Evolutionary conservation across 2,113 vertebrate species (phyloP).

Genomic region (Athene noctua): DNA sequence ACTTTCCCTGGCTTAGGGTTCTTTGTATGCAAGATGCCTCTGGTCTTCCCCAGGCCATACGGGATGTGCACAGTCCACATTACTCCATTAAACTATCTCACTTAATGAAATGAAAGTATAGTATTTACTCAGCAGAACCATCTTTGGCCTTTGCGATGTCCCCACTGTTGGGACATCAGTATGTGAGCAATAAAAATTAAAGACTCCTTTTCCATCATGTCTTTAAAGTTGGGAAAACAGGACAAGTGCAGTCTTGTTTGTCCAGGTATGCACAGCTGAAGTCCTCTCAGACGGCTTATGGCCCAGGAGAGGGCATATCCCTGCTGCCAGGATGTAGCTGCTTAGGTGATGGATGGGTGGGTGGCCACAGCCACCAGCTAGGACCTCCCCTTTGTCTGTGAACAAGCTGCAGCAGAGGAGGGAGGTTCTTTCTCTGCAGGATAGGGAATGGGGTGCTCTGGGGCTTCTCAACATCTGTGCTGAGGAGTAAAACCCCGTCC

Average conservation of each 20-base stretch:
- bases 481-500: not conserved
- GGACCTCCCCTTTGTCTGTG: not conserved
- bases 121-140: not conserved
- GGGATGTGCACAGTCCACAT: not conserved
- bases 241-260: not conserved
- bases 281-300: not conserved
- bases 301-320: not conserved
- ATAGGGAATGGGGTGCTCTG: not conserved
- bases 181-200: not conserved
- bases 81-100: not conserved
- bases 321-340: not conserved
- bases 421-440: not conserved
- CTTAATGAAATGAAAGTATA: not conserved
- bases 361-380: not conserved
- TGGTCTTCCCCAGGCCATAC: not conserved
- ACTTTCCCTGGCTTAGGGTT: not conserved
- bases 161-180: not conserved
- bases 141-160: not conserved
- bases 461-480: not conserved
- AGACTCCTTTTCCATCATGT: not conserved
- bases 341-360: not conserved
- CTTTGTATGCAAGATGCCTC: not conserved
- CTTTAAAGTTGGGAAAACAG: not conserved
- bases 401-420: not conserved
- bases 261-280: not conserved